phyloP scores from a whole-genome alignment of 2,797 vertebrate genomes.

The Gephyroberyx darwinii region DNA sequence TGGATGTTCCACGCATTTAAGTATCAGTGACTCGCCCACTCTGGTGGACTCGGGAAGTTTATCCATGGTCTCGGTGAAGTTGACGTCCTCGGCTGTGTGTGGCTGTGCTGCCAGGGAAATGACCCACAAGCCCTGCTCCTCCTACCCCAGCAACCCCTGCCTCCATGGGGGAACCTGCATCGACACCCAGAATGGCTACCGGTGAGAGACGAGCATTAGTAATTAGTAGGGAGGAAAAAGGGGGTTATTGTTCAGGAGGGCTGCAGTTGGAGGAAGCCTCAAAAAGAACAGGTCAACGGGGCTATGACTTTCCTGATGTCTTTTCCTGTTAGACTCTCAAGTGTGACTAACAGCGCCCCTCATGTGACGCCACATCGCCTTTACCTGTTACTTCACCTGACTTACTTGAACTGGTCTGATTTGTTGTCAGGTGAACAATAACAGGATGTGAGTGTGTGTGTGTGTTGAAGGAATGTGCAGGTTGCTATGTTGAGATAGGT shows the following conservation, averaged over 20 bases:
- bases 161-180: conserved; percentile 87
- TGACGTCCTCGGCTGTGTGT: conserved; percentile 76
- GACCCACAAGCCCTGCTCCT: conserved; percentile 81
- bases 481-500: background rate
- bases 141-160: conserved; percentile 85
- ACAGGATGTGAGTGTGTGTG: background rate
- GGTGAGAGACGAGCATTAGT: conserved; percentile 76
- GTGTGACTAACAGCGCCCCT: conserved; percentile 26
- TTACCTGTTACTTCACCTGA: conserved; percentile 54
- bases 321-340: conserved; percentile 13
- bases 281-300: conserved; percentile 13
- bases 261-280: conserved; percentile 1
- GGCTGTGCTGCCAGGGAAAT: conserved; percentile 81
- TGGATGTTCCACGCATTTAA: conserved; percentile 77
- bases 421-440: conserved; percentile 45
- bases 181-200: conserved; percentile 86
- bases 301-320: conserved; percentile 19
- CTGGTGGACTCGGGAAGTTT: conserved; percentile 81
- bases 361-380: conserved; percentile 35
- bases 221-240: background rate
- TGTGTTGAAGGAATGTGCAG: background rate
- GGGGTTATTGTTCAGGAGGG: background rate
- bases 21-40: conserved; percentile 77
- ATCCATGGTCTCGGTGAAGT: conserved; percentile 82
- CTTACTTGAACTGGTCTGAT: conserved; percentile 31